Conservation (phyloP, 1,140 invertebrate genomes). For the Pseudomyrmex concolor region DNA sequence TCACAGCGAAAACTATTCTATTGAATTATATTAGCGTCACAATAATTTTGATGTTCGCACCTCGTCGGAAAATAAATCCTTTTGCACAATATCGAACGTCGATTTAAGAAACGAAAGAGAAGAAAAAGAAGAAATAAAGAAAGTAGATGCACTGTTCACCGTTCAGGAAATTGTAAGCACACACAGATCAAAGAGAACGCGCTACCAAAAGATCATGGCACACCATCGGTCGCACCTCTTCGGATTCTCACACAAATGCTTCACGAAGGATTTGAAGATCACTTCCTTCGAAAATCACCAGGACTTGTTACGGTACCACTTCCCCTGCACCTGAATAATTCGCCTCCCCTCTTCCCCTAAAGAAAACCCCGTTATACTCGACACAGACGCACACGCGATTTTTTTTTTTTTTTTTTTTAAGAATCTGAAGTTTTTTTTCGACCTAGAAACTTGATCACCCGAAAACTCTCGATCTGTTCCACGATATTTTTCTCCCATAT, state of each 20-base stretch:
- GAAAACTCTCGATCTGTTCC: slow-evolving; percentile 15
- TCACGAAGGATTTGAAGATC: slow-evolving; percentile 41
- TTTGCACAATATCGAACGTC: background rate
- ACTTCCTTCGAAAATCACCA: slow-evolving; percentile 58
- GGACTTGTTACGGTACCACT: slow-evolving; percentile 18
- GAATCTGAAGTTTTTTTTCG: background rate
- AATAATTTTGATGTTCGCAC: slow-evolving; percentile 12
- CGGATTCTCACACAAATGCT: slow-evolving; percentile 40
- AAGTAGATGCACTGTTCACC: slow-evolving; percentile 32
- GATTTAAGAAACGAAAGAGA: background rate
- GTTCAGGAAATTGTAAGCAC: slow-evolving; percentile 17
- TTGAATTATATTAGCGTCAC: slow-evolving; percentile 13
- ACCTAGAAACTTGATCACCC: slow-evolving; percentile 3
- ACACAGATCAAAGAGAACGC: slow-evolving; percentile 29
- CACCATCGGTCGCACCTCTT: slow-evolving; percentile 32
- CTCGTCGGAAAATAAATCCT: background rate
- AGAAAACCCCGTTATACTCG: slow-evolving; percentile 32
- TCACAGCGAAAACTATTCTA: background rate
- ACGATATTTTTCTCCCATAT: slow-evolving; percentile 7
- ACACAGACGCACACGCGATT: slow-evolving; percentile 52
- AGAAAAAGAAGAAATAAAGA: slow-evolving; percentile 27
- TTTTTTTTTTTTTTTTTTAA: background rate
- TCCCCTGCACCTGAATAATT: background rate
- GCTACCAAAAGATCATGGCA: slow-evolving; percentile 8
- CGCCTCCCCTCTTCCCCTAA: background rate